phyloP scores from a whole-genome alignment of 2,888 invertebrate species.

The Nomada hirtipes region DNA sequence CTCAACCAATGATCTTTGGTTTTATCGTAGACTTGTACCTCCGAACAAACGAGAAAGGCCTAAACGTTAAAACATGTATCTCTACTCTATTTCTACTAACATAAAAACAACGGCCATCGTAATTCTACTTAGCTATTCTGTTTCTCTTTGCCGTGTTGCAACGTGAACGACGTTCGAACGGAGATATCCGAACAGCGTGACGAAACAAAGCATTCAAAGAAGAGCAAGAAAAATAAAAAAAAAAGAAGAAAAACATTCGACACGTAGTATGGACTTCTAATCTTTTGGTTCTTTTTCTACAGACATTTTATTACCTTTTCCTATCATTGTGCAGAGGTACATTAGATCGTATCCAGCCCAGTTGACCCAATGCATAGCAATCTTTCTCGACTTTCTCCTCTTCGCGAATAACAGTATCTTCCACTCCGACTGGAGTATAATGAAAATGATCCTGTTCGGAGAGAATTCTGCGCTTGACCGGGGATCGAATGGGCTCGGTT shows the following conservation, averaged over 20 bases:
- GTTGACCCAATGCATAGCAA: conserved; percentile 77
- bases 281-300: conserved; percentile 21
- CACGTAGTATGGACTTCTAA: conserved; percentile 3
- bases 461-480: conserved; percentile 81
- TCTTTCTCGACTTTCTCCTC: conserved; percentile 75
- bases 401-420: conserved; percentile 65
- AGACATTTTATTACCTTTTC: conserved; percentile 77
- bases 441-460: conserved; percentile 80
- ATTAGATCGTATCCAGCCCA: conserved; percentile 77
- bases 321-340: conserved; percentile 81
- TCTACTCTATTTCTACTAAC: background rate
- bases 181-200: background rate
- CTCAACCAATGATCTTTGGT: conserved; percentile 45
- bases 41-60: conserved; percentile 22
- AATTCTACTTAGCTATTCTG: background rate
- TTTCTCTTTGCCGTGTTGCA: background rate
- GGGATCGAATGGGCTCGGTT: conserved; percentile 82
- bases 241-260: conserved; percentile 16
- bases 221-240: conserved; percentile 19
- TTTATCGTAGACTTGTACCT: conserved; percentile 27
- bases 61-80: background rate
- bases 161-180: background rate
- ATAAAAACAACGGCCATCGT: background rate
- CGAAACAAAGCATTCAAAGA: background rate
- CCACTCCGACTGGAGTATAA: conserved; percentile 72